Conservation (phyloP, 2,888 invertebrate species). For the Tipula lateralis region DNA sequence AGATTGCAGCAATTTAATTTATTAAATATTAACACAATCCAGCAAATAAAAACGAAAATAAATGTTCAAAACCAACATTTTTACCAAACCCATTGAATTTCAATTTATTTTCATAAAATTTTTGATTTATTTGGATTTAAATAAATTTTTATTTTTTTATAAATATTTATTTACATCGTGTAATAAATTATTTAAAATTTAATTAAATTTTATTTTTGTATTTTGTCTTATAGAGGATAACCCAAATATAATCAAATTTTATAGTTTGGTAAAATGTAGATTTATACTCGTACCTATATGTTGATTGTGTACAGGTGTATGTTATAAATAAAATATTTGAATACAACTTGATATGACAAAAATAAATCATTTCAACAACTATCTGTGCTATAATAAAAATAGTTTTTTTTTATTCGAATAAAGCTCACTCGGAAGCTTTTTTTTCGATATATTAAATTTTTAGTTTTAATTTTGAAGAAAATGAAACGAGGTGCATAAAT, state of each 20-base stretch:
- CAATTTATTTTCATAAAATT: neutral
- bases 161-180: neutral
- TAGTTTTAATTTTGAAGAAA: neutral
- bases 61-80: neutral
- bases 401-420: neutral
- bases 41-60: neutral
- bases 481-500: neutral
- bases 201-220: neutral
- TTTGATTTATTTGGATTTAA: neutral
- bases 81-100: neutral
- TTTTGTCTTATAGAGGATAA: neutral
- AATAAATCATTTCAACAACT: neutral
- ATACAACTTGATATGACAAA: neutral
- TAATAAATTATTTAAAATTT: neutral
- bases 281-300: neutral
- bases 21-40: neutral
- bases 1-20: neutral
- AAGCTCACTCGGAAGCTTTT: neutral
- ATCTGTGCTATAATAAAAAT: neutral
- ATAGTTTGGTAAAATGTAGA: neutral
- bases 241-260: neutral
- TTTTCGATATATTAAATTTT: neutral
- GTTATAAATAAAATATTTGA: too few species aligned
- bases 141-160: neutral
- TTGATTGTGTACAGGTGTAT: neutral